Evolutionary conservation across 2,797 vertebrate genomes (phyloP).

Genomic region (Brachymystax lenok): DNA sequence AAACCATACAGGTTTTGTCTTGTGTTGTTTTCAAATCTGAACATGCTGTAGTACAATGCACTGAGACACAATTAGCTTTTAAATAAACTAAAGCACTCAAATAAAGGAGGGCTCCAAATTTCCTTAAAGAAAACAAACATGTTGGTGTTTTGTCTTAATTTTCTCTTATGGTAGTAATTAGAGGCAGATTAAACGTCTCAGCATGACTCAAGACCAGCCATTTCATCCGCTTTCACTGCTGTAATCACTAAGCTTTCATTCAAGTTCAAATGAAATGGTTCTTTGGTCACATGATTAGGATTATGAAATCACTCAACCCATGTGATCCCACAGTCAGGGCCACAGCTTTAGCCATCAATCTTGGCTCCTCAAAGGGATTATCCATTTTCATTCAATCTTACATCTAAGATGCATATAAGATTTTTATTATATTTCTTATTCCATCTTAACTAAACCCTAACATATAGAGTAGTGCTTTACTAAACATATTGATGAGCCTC

Average conservation of each 20-base stretch:
- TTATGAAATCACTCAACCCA: constrained; percentile 36
- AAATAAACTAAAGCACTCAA: constrained; percentile 43
- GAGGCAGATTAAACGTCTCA: constrained; percentile 59
- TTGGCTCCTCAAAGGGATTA: too few relatives aligned
- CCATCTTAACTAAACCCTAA: too few relatives aligned
- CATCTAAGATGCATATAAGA: too few relatives aligned
- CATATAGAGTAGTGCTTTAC: too few relatives aligned
- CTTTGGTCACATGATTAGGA: constrained; percentile 64
- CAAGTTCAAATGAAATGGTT: constrained; percentile 47
- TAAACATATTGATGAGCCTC: too few relatives aligned
- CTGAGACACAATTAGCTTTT: neutral
- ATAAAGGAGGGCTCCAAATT: constrained; percentile 50
- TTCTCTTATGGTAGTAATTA: constrained; percentile 61
- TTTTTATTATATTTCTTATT: too few relatives aligned
- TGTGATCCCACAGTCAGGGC: constrained; percentile 47
- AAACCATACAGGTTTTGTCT: constrained; percentile 64
- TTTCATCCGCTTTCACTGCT: constrained; percentile 56
- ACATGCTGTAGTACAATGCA: constrained; percentile 41
- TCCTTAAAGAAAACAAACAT: constrained; percentile 53
- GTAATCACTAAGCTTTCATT: constrained; percentile 64
- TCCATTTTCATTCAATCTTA: too few relatives aligned
- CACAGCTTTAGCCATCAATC: constrained; percentile 44
- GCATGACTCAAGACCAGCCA: constrained; percentile 59
- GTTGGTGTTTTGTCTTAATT: constrained; percentile 34
- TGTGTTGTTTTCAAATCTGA: constrained; percentile 48